These are phyloP conservation scores for Actias luna DNA, from an alignment of 2,888 invertebrate species.

Conservation along the genomic window DNA sequence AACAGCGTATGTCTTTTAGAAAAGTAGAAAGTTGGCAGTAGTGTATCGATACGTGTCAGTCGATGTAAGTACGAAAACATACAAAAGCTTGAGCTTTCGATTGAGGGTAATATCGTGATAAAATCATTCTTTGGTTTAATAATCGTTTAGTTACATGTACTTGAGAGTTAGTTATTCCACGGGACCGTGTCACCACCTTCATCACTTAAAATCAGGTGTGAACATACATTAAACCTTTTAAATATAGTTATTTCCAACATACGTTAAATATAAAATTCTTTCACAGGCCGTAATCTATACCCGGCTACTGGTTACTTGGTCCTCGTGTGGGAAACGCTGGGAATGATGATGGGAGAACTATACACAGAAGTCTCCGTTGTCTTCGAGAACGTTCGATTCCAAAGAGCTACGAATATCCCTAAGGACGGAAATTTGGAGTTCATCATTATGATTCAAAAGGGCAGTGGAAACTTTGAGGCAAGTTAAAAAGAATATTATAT, in stretches of 20 bases:
- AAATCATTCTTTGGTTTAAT: no score
- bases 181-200: no score
- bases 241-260: no score
- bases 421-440: slow-evolving; percentile 84
- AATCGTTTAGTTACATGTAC: no score
- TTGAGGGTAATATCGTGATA: no score
- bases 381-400: slow-evolving; percentile 92
- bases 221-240: no score
- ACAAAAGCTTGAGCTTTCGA: no score
- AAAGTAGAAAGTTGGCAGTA: no score
- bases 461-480: slow-evolving; percentile 85
- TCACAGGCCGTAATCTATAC: slow-evolving; percentile 85
- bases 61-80: no score
- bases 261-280: slow-evolving; percentile 1
- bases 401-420: slow-evolving; percentile 90
- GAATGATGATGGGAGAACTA: slow-evolving; percentile 85
- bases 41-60: no score
- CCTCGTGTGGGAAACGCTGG: slow-evolving; percentile 90
- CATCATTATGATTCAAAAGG: slow-evolving; percentile 86
- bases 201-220: not conserved
- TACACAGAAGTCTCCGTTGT: slow-evolving; percentile 89
- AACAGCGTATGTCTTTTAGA: no score
- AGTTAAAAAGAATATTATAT: slow-evolving; percentile 18
- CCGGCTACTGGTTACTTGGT: slow-evolving; percentile 93
- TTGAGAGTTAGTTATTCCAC: no score